phyloP scores from a whole-genome alignment of 2,797 vertebrate species.

The Coracias cyanogaster region DNA sequence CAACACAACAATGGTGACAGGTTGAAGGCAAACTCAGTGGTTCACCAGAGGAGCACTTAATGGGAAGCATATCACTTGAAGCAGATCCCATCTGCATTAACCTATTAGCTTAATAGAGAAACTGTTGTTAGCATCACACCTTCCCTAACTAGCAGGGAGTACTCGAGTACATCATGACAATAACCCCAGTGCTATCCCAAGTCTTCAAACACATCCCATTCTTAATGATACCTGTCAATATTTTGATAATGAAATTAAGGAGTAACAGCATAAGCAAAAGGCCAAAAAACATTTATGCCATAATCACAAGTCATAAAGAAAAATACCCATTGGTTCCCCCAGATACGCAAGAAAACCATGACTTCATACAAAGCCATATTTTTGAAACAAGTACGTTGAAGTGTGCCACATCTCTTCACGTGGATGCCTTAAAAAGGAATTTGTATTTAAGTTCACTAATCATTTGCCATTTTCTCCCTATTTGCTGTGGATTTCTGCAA shows the following conservation, averaged over 20 bases:
- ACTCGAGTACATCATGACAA: fast-evolving
- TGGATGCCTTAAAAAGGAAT: background rate
- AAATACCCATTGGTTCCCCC: background rate
- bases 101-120: background rate
- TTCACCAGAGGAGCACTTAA: background rate
- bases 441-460: background rate
- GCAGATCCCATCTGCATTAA: background rate
- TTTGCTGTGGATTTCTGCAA: background rate
- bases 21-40: background rate
- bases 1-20: background rate
- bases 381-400: background rate
- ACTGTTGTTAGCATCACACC: background rate
- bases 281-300: background rate
- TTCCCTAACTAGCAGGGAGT: background rate
- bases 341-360: background rate
- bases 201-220: background rate
- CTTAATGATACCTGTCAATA: background rate
- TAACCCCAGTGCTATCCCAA: fast-evolving
- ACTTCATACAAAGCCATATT: background rate
- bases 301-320: background rate
- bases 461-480: background rate
- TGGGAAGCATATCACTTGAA: background rate
- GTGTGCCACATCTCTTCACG: background rate
- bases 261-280: background rate
- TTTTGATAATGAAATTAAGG: background rate